phyloP scores from a whole-genome alignment of 1,140 invertebrate genomes.

The Tribolium madens region DNA sequence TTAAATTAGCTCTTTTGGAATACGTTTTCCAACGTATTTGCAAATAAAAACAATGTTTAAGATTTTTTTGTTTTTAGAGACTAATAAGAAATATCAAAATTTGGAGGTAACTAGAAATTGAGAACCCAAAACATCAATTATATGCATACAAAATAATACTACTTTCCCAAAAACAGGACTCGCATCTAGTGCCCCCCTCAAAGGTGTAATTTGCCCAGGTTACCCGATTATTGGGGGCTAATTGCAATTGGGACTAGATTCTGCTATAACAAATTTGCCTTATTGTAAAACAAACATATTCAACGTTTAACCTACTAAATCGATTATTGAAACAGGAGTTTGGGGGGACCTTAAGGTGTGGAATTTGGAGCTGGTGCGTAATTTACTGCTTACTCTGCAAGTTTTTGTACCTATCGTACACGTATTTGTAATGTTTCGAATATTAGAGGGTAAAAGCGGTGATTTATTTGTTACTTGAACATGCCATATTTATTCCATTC shows the following conservation, averaged over 20 bases:
- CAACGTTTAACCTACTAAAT: constrained; percentile 24
- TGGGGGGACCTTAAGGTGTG: background rate
- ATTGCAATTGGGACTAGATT: background rate
- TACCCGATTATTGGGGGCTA: background rate
- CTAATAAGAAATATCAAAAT: no score
- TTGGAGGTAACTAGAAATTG: no score
- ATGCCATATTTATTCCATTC: background rate
- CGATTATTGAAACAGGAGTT: background rate
- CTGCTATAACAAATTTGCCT: constrained; percentile 1
- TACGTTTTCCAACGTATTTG: no score
- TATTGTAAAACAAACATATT: constrained; percentile 30
- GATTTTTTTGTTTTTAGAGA: no score
- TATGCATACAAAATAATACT: no score
- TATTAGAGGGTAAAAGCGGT: no score
- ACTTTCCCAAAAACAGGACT: no score
- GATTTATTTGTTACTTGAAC: background rate
- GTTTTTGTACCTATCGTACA: background rate
- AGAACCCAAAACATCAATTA: no score
- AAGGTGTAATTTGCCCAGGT: background rate
- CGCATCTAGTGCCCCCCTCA: no score
- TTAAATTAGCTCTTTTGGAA: no score
- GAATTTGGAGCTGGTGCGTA: background rate
- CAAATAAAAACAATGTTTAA: no score
- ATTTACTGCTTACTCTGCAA: background rate
- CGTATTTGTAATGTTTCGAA: constrained; percentile 6